phyloP scores from a whole-genome alignment of 2,888 invertebrate genomes.

The Carpatolechia fugitivella region DNA sequence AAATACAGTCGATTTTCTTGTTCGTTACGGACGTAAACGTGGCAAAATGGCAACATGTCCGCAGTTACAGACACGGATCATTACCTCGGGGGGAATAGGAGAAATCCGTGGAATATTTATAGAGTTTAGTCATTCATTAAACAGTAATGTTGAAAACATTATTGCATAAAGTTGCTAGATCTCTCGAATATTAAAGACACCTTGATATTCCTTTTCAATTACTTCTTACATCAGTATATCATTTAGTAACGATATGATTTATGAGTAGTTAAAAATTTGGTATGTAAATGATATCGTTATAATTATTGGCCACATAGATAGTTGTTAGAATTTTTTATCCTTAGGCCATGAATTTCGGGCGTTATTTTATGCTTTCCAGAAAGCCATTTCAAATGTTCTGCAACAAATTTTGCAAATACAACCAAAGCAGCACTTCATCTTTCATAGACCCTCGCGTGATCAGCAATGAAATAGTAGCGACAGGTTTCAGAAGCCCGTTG shows the following conservation, averaged over 20 bases:
- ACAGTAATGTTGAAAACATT: constrained; percentile 13
- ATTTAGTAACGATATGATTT: too few species aligned
- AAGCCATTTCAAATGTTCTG: too few species aligned
- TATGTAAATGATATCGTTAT: too few species aligned
- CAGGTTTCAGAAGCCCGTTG: neutral
- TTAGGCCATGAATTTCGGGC: too few species aligned
- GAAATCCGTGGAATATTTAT: constrained; percentile 23
- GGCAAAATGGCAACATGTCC: constrained; percentile 7
- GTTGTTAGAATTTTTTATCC: too few species aligned
- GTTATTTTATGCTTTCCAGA: too few species aligned
- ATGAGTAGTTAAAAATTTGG: too few species aligned
- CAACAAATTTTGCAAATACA: neutral
- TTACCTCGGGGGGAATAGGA: constrained; percentile 14
- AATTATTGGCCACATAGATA: too few species aligned
- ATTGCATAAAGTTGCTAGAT: neutral
- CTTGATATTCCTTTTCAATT: too few species aligned
- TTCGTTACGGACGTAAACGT: constrained; percentile 3
- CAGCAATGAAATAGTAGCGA: constrained; percentile 9
- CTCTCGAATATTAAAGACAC: neutral
- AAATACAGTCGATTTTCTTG: neutral
- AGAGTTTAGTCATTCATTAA: constrained; percentile 20
- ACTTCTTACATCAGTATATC: too few species aligned
- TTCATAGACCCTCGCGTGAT: constrained; percentile 11
- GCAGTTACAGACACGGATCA: constrained; percentile 10
- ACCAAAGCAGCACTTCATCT: neutral